A percentile compares a stretch with the other conserved stretches of the same genome.
Evolutionary conservation across 1,140 invertebrate species (phyloP).

Genomic region (Hirudo medicinalis): DNA sequence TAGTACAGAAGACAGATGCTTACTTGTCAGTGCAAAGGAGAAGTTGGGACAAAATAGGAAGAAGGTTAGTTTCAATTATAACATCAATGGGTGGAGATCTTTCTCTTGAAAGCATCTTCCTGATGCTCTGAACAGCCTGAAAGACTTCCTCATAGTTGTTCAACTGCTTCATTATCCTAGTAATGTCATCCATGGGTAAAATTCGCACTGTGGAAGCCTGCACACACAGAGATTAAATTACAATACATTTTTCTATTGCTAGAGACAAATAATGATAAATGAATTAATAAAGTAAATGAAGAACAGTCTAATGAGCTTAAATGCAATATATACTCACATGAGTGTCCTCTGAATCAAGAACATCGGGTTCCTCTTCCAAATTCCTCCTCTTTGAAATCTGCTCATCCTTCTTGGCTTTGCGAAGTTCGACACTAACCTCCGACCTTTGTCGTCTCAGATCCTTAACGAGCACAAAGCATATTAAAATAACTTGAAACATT

Average conservation of each 20-base stretch:
- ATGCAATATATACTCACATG: slow-evolving; percentile 29
- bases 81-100: slow-evolving; percentile 97
- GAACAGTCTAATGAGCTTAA: neutral
- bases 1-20: neutral
- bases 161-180: slow-evolving; percentile 28
- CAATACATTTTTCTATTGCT: neutral
- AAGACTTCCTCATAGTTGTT: slow-evolving; percentile 28
- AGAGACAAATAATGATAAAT: neutral
- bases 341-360: slow-evolving; percentile 26
- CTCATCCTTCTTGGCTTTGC: slow-evolving; percentile 93
- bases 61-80: slow-evolving; percentile 77
- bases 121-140: slow-evolving; percentile 35
- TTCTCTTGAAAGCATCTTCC: slow-evolving; percentile 89
- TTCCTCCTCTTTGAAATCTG: slow-evolving; percentile 86
- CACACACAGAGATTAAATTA: slow-evolving; percentile 22
- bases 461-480: slow-evolving; percentile 26
- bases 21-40: slow-evolving; percentile 59
- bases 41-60: slow-evolving; percentile 83
- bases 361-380: slow-evolving; percentile 47
- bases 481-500: neutral
- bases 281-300: neutral
- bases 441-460: slow-evolving; percentile 74
- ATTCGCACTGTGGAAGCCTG: neutral
- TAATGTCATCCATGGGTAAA: slow-evolving; percentile 31
- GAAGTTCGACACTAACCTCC: slow-evolving; percentile 83